Evolutionary conservation across 2,888 invertebrate genomes (phyloP), one percentile per base, ranked within the genome.

Genomic region (Acleris laterana): DNA sequence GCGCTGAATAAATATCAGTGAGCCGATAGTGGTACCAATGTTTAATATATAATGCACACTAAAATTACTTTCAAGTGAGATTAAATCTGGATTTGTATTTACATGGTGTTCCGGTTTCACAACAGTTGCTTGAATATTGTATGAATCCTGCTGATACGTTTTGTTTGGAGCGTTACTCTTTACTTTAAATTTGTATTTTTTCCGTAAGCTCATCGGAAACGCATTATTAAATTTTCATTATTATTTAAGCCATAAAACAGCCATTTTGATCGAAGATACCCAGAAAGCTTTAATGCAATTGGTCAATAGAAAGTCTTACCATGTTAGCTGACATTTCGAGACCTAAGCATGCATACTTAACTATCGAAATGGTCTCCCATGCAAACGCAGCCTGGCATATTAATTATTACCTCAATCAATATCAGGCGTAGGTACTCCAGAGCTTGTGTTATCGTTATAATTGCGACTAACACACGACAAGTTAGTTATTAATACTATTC

Each of bases 401-500:
- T 78, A 81, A 80, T 79, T 78, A 84, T 79, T 83, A 76, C 75
- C 78, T 82, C 79, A 66, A 67, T 68, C 53, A 63, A 66, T 63
- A 52, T 63, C 20, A 81, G 76, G 79, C 72, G 77, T 80, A 32
- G 32, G 81, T 84, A 75, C 71, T 77, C 77, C 80, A 72, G 78
- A 85, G 81, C 84, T 85, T 83, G 83, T 77, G 77, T 81, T 79
- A 80, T 78, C 13, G 38, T 38, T 38, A 13, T 38, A 13, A 38
- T 38, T 38, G 38, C 9, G 81, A 79, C 80, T 79, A 85, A 85
- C 71, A 70, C 68, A 59, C 68, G 60, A 68, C 70, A 69, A 69
- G 70, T 80, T 82, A 87, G 77, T 88, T 89, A 90, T 90, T 90
- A 88, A 88, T 86, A 83, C 82, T 76, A 82, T 82, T 86, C 77